Evolutionary conservation across 2,113 vertebrate species (phyloP).

Genomic region (Cacatua alba): DNA sequence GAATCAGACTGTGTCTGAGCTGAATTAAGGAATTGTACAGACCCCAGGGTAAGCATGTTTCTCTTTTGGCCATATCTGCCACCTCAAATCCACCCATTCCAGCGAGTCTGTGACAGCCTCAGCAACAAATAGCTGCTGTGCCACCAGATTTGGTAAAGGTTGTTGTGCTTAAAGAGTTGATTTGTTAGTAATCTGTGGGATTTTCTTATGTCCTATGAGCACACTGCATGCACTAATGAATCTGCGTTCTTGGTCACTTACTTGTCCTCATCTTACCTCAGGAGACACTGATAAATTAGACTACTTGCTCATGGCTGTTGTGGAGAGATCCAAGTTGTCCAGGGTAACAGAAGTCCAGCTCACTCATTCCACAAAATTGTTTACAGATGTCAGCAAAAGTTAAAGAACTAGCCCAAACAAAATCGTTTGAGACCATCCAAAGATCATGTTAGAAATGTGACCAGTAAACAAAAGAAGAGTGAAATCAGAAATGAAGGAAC

Average conservation of each 20-base stretch:
- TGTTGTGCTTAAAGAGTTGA: background rate
- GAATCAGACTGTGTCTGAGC: background rate
- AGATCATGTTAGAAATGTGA: background rate
- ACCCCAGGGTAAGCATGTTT: background rate
- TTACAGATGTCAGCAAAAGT: slow-evolving; percentile 38
- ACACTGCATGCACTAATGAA: background rate
- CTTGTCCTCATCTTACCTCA: background rate
- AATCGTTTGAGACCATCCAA: slow-evolving; percentile 51
- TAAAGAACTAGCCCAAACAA: slow-evolving; percentile 26
- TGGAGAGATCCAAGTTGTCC: slow-evolving; percentile 10
- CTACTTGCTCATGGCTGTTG: background rate
- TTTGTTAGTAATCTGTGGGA: background rate
- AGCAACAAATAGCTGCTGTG: background rate
- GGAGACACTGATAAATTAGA: slow-evolving; percentile 2
- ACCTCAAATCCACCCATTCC: background rate
- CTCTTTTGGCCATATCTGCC: background rate
- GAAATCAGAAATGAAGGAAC: background rate
- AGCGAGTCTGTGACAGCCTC: background rate
- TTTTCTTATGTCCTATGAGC: background rate
- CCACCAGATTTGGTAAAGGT: background rate
- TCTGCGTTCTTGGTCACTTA: background rate
- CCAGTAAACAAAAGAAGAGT: background rate
- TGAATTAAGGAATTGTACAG: background rate
- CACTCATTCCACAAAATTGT: slow-evolving; percentile 12
- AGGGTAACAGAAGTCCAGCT: slow-evolving; percentile 2